phyloP scores from a whole-genome alignment of 2,888 invertebrate species.

The Acleris cristana region DNA sequence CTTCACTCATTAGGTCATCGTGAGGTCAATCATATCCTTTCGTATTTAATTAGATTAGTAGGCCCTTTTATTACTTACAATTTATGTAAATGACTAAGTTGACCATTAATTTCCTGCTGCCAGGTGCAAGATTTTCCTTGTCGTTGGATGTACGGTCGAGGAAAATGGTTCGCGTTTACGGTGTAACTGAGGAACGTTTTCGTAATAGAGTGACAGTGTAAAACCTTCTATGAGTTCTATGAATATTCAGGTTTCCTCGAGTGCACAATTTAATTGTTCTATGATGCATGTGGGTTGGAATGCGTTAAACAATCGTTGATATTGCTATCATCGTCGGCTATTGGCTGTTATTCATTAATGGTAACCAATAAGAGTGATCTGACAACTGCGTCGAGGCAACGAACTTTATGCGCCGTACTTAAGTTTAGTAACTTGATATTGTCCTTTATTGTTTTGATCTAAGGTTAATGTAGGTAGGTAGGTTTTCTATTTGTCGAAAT shows the following conservation, averaged over 20 bases:
- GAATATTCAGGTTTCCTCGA: too few relatives aligned
- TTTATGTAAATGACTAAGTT: constrained; percentile 5
- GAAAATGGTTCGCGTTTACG: too few relatives aligned
- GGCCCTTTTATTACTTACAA: neutral
- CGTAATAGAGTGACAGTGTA: too few relatives aligned
- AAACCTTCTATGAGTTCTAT: too few relatives aligned
- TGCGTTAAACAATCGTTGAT: constrained; percentile 23
- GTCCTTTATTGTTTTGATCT: constrained; percentile 8
- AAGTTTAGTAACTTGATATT: constrained; percentile 24
- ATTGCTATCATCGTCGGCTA: constrained; percentile 16
- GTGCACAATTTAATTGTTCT: neutral
- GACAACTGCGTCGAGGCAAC: constrained; percentile 52
- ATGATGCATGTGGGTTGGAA: constrained; percentile 17
- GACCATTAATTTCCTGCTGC: constrained; percentile 4
- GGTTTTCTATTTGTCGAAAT: neutral
- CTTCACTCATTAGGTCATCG: constrained; percentile 13
- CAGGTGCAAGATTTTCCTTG: constrained; percentile 6
- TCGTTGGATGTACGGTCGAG: neutral
- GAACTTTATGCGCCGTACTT: constrained; percentile 48
- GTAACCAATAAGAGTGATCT: constrained; percentile 69
- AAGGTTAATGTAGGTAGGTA: neutral
- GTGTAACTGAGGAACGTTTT: too few relatives aligned
- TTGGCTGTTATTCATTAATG: constrained; percentile 40
- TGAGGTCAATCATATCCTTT: constrained; percentile 11
- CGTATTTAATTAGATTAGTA: constrained; percentile 20